Evolutionary conservation across 2,888 invertebrate genomes (phyloP), one percentile per base, ranked within the genome.

Genomic region (Tenthredo livida): DNA sequence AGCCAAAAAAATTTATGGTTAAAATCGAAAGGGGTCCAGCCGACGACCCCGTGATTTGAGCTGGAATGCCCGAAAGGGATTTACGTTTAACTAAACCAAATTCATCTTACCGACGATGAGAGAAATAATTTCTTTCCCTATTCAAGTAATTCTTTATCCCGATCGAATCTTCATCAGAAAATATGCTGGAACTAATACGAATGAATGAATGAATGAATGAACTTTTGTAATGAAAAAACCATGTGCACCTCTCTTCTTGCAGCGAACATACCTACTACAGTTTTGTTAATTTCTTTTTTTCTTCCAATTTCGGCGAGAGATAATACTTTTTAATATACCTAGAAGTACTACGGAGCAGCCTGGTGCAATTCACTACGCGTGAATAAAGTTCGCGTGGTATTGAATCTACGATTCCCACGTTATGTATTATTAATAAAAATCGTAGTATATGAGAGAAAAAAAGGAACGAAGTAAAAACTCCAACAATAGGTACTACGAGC

Each of bases 331-430:
- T 3, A 15, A 50, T 54, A 54, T n/a, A n/a, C 54, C n/a, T n/a
- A 54, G 6, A 2, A 0, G 54, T 54, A 5, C n/a, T n/a, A n/a
- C n/a, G 17, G n/a, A n/a, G 17, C 17, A 50, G 4, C n/a, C 17
- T 15, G 1, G 50, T 50, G 17, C 50, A n/a, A 54, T n/a, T n/a
- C n/a, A 54, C n/a, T n/a, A 54, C 7, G 54, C 17, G n/a, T n/a
- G 6, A n/a, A 54, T n/a, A n/a, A n/a, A 54, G 54, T n/a, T 54
- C 7, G n/a, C 54, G n/a, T n/a, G 54, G 54, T 54, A 54, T 54
- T 54, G 54, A 54, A 54, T 54, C 54, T 54, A 54, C 54, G 54
- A 54, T 54, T 54, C n/a, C 54, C 54, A 54, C 54, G 54, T 54
- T 54, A 47, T 47, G 10, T 47, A 50, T 50, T 21, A n/a, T 61